phyloP scores from a whole-genome alignment of 2,888 invertebrate species.

The Sturmia bella region DNA sequence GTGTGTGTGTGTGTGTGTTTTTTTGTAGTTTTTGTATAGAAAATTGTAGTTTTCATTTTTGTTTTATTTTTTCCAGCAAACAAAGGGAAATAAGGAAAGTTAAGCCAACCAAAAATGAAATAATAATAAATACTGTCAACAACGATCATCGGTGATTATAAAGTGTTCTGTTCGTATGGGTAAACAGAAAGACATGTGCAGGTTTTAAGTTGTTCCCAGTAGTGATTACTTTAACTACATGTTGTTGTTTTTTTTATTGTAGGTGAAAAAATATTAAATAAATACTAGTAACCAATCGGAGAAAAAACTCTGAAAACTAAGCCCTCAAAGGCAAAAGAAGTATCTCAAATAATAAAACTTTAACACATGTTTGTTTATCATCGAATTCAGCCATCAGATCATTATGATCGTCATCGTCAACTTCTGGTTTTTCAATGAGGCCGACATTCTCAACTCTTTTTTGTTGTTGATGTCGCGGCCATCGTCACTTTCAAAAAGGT shows the following conservation, averaged over 20 bases:
- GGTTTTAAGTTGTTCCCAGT: slow-evolving; percentile 1
- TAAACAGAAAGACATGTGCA: not conserved
- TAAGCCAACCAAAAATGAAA: not conserved
- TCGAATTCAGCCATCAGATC: slow-evolving; percentile 31
- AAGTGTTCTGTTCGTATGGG: not conserved
- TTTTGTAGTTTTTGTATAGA: slow-evolving; percentile 10
- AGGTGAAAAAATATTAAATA: slow-evolving; percentile 28
- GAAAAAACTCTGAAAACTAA: slow-evolving; percentile 21
- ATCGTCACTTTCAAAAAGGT: slow-evolving; percentile 44
- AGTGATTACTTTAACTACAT: not conserved
- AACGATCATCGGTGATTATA: slow-evolving; percentile 18
- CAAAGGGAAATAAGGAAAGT: slow-evolving; percentile 32
- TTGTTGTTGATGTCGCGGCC: slow-evolving; percentile 22
- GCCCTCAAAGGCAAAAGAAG: slow-evolving; percentile 35
- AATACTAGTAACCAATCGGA: slow-evolving; percentile 45
- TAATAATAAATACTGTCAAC: slow-evolving; percentile 46
- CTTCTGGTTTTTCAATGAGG: not conserved
- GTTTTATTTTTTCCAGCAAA: slow-evolving; percentile 38
- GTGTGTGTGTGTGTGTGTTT: not conserved
- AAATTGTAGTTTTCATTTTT: slow-evolving; percentile 29
- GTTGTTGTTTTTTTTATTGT: not conserved
- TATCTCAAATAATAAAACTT: slow-evolving; percentile 41
- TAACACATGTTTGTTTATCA: slow-evolving; percentile 63
- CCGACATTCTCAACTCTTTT: slow-evolving; percentile 27
- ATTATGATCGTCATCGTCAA: not conserved